These are phyloP conservation scores for Matsumurasca onukii DNA, from an alignment of 1,140 invertebrate species.

Conservation along the genomic window DNA sequence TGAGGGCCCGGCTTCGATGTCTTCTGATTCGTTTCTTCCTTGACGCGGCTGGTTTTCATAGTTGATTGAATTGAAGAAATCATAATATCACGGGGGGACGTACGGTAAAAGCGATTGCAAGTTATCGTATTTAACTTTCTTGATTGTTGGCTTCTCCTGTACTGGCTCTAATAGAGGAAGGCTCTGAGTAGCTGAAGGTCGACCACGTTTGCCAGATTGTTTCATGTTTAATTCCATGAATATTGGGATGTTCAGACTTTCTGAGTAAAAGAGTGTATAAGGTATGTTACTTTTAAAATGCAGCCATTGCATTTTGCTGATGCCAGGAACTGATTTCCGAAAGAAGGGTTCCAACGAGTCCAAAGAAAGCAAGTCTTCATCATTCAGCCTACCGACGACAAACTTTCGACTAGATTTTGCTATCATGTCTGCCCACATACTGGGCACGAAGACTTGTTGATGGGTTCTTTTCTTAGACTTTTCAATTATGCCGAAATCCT, in stretches of 20 bases:
- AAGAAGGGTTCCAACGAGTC: not conserved
- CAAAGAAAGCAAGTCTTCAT: not conserved
- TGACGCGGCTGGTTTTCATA: too few species aligned
- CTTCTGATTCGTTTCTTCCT: too few species aligned
- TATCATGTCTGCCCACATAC: slow-evolving; percentile 41
- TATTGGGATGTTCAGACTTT: not conserved
- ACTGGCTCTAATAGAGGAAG: not conserved
- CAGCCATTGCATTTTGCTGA: not conserved
- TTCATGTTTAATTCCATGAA: slow-evolving; percentile 6
- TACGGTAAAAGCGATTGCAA: slow-evolving; percentile 1
- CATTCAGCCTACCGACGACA: not conserved
- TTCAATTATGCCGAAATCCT: slow-evolving; percentile 32
- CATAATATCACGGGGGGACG: not conserved
- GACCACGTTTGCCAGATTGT: slow-evolving; percentile 17
- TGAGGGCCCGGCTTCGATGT: too few species aligned
- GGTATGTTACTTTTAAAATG: not conserved
- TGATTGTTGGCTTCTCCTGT: not conserved
- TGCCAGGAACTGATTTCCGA: not conserved
- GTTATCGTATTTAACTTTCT: slow-evolving; percentile 5
- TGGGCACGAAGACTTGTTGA: slow-evolving; percentile 43
- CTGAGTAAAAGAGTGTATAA: not conserved
- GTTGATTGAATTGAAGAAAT: slow-evolving; percentile 8
- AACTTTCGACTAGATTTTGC: not conserved
- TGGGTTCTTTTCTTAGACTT: slow-evolving; percentile 25
- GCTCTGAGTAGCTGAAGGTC: slow-evolving; percentile 4